Evolutionary conservation across 2,113 vertebrate genomes (phyloP), one percentile per base, ranked within the genome.

Genomic region (Phrynosoma blainvillii): DNA sequence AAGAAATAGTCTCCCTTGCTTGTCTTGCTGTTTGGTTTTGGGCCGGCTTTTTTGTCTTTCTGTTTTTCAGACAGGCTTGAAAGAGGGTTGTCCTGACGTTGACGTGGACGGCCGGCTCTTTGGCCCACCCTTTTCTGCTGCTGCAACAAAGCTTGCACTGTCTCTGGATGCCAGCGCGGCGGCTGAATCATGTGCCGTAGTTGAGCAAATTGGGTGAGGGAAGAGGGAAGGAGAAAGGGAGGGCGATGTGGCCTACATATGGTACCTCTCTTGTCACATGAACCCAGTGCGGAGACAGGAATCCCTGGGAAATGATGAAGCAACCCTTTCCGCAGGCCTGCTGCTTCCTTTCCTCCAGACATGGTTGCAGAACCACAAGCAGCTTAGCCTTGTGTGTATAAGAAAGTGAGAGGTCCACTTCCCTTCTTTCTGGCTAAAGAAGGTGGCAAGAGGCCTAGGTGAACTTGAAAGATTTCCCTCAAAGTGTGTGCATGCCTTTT

Each of bases 71-170:
- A 32, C 77, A 78, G n/a, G 75, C 30, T 71, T 71, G 47, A 25
- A 11, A 62, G 9, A 47, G 75, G 79, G 0, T 0, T 0, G 32
- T 74, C 56, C 54, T 40, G 75, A 30, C 59, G 4, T 27, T 73
- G 78, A 8, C 66, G 73, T 68, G 54, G 16, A 2, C 18, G 10
- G 30, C 79, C 30, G 54, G n/a, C n/a, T n/a, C 78, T 27, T 36
- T 2, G 30, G 68, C n/a, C 20, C 9, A 3, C 23, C 82, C 52
- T 73, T 30, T 65, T 7, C 68, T 79, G 1, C 56, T 27, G 73
- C 2, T 70, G 73, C 77, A 80, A 75, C 81, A 82, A 82, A 82
- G 81, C 36, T 4, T 12, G 56, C 32, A 36, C 56, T 81, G 18
- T 65, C 59, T 81, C 30, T 25, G 32, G 16, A 23, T 6, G 1